A percentile compares a stretch with the other conserved stretches of the same genome.
phyloP scores from a whole-genome alignment of 2,113 vertebrate species.

The Pseudorhombus dupliciocellatus region DNA sequence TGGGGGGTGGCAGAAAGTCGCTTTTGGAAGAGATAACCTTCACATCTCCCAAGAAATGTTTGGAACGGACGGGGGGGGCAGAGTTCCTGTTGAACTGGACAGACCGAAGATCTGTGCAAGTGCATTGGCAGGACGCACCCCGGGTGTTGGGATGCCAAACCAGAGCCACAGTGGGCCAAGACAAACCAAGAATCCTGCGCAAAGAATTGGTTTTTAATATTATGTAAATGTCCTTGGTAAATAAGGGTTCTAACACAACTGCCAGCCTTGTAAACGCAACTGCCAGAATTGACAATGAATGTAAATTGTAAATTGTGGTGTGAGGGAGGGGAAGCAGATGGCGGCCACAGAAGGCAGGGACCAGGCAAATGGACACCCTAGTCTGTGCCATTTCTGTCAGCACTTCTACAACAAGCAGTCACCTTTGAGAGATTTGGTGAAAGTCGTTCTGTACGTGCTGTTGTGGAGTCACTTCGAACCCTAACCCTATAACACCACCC shows the following conservation, averaged over 20 bases:
- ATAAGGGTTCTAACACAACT: slow-evolving; percentile 41
- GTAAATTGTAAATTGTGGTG: slow-evolving; percentile 67
- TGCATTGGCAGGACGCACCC: slow-evolving; percentile 33
- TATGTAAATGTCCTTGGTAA: slow-evolving; percentile 60
- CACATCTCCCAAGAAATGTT: slow-evolving; percentile 56
- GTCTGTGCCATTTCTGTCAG: slow-evolving; percentile 29
- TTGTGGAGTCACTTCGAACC: neutral
- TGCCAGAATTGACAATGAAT: slow-evolving; percentile 60
- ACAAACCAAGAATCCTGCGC: slow-evolving; percentile 25
- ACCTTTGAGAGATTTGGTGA: slow-evolving; percentile 27
- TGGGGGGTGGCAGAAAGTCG: slow-evolving; percentile 51
- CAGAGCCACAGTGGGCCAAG: slow-evolving; percentile 48
- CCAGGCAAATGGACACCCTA: slow-evolving; percentile 56
- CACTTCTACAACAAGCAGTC: slow-evolving; percentile 18
- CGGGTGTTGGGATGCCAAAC: slow-evolving; percentile 27
- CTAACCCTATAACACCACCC: neutral
- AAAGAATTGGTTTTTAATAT: slow-evolving; percentile 46
- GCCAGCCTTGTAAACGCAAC: slow-evolving; percentile 38
- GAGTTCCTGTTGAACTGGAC: slow-evolving; percentile 34
- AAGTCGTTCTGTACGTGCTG: slow-evolving; percentile 3
- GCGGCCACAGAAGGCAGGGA: slow-evolving; percentile 71
- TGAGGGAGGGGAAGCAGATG: slow-evolving; percentile 69
- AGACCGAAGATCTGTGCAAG: slow-evolving; percentile 58
- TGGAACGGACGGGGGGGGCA: neutral
- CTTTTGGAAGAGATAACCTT: slow-evolving; percentile 74